Conservation (phyloP, 2,113 vertebrate species). For the Colossoma macropomum region DNA sequence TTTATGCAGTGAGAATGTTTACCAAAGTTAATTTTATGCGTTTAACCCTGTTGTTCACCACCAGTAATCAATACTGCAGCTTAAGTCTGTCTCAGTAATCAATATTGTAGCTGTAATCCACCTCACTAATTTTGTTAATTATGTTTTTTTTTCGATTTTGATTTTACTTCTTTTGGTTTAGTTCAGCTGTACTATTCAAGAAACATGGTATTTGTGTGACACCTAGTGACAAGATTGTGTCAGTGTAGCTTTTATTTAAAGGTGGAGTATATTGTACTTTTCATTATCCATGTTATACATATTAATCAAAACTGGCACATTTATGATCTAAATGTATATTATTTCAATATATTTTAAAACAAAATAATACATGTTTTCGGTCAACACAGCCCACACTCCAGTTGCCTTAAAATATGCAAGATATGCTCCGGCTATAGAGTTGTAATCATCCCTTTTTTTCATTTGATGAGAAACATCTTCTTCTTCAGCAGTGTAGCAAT, state of each 20-base stretch:
- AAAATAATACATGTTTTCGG: too few species aligned
- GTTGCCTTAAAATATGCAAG: background rate
- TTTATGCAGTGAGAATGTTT: background rate
- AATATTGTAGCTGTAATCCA: background rate
- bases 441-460: conserved; percentile 21
- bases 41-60: background rate
- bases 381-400: too few species aligned
- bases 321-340: too few species aligned
- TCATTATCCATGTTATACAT: background rate
- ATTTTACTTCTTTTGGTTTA: background rate
- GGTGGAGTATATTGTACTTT: background rate
- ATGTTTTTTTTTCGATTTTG: too few species aligned
- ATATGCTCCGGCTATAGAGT: background rate
- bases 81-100: too few species aligned
- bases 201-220: conserved; percentile 17
- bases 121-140: background rate
- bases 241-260: conserved; percentile 1
- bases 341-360: too few species aligned
- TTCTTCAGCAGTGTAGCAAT: conserved; percentile 75
- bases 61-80: background rate
- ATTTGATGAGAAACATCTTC: conserved; percentile 81
- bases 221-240: conserved; percentile 17
- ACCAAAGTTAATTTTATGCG: background rate
- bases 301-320: too few species aligned
- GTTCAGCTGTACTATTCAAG: background rate